These are phyloP conservation scores for Laothoe populi DNA, from an alignment of 2,888 invertebrate species.

Conservation along the genomic window DNA sequence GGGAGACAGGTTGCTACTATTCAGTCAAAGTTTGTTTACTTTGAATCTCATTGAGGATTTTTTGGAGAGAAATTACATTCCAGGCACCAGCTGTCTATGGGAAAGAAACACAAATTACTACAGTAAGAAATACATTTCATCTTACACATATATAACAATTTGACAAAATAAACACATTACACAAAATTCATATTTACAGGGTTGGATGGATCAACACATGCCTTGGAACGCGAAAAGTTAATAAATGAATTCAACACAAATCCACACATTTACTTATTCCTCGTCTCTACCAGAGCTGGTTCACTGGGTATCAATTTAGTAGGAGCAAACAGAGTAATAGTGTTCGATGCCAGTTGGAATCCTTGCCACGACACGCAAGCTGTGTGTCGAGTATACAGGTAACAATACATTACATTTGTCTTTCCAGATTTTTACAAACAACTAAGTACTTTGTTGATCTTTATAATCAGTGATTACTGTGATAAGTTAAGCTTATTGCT, in stretches of 20 bases:
- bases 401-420: neutral
- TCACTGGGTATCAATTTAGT: constrained; percentile 98
- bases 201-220: constrained; percentile 97
- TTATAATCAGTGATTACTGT: no score
- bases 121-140: constrained; percentile 87
- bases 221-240: constrained; percentile 96
- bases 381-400: constrained; percentile 96
- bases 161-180: neutral
- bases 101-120: constrained; percentile 94
- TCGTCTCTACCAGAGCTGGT: constrained; percentile 98
- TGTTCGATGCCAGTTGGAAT: constrained; percentile 99
- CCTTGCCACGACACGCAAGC: constrained; percentile 99
- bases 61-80: constrained; percentile 89
- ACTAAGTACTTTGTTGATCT: no score
- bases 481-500: no score
- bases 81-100: constrained; percentile 91
- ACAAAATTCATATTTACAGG: no score
- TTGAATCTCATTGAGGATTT: constrained; percentile 97
- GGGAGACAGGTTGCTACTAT: constrained; percentile 96
- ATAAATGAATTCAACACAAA: constrained; percentile 98
- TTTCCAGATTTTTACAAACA: neutral
- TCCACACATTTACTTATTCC: constrained; percentile 93
- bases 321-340: constrained; percentile 98
- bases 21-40: constrained; percentile 98
- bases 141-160: neutral